Base-by-base conservation (phyloP, 2,797 vertebrate genomes). In the Dendrocincla fuliginosa region DNA sequence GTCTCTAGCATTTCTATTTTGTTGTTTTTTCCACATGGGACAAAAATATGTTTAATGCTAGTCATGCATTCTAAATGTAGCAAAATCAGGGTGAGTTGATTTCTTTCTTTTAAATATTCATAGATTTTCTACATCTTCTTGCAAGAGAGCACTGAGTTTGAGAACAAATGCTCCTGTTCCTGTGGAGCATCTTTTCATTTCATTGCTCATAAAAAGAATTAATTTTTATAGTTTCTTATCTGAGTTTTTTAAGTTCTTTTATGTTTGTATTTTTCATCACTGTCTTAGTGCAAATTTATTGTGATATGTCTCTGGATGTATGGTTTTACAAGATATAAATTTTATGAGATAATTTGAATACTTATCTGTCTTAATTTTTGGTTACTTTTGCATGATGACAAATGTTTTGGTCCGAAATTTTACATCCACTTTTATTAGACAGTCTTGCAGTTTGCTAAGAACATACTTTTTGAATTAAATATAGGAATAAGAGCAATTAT, bases 311-410 rank as follows among this genome's bases (percentile, higher is more conserved):
- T 88, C 30, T 60, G 32, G n/a, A 73, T 11, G 63, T 88, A 67
- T 22, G 2, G 11, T 73, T 92, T 92, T 90, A 63, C 42, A 44
- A 94, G 28, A 80, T 69, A 77, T 52, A 53, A 53, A 53, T 73
- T 92, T 92, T 89, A 67, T 46, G 49, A 94, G 32, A 77, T 65
- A 77, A n/a, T 81, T 81, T 75, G 50, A 90, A 76, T 82, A 37
- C 44, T 82, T 61, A 52, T 8, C 50, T 83, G 25, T 61, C 47
- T 60, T 82, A 76, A 79, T 55, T 95, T 56, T 52, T 88, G 52
- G 39, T 76, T 74, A 50, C 42, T 87, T 9, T 84, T 86, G 50
- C 23, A 88, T 67, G 61, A 65, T 55, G 39, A 64, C 30, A 84
- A 75, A 60, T 24, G 19, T 4, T 76, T 93, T 81, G 85, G n/a